Conservation (phyloP, 2,113 vertebrate genomes). For the Bujurquina vittata region DNA sequence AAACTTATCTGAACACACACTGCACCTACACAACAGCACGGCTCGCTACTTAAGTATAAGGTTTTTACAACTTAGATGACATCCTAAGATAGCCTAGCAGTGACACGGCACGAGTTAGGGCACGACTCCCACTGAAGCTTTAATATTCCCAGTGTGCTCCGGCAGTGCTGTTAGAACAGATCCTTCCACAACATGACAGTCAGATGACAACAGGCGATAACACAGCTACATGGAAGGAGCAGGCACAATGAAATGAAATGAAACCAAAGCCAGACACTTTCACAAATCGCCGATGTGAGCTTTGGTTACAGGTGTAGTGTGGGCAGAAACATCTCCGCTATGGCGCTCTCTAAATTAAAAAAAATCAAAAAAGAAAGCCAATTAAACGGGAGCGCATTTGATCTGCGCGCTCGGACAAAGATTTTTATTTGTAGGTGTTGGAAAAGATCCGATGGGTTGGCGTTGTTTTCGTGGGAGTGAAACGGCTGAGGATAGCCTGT, state of each 20-base stretch:
- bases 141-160: constrained; percentile 1
- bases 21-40: constrained; percentile 20
- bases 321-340: background rate
- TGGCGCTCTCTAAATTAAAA: background rate
- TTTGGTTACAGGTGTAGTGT: constrained; percentile 63
- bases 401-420: background rate
- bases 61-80: constrained; percentile 10
- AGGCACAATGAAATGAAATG: background rate
- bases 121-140: constrained; percentile 20
- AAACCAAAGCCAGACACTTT: background rate
- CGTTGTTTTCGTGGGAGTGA: constrained; percentile 21
- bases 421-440: background rate
- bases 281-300: background rate
- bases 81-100: background rate
- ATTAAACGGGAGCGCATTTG: background rate
- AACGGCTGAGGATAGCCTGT: constrained; percentile 40
- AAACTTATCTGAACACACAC: constrained; percentile 27
- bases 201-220: constrained; percentile 7
- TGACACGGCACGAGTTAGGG: constrained; percentile 11
- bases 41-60: background rate
- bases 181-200: constrained; percentile 17
- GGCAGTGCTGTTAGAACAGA: background rate
- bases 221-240: background rate
- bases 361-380: accelerated
- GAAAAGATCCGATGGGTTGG: background rate